Conservation (phyloP, 37 sponge, comb jelly and placozoan genomes). For the Mnemiopsis leidyi region DNA sequence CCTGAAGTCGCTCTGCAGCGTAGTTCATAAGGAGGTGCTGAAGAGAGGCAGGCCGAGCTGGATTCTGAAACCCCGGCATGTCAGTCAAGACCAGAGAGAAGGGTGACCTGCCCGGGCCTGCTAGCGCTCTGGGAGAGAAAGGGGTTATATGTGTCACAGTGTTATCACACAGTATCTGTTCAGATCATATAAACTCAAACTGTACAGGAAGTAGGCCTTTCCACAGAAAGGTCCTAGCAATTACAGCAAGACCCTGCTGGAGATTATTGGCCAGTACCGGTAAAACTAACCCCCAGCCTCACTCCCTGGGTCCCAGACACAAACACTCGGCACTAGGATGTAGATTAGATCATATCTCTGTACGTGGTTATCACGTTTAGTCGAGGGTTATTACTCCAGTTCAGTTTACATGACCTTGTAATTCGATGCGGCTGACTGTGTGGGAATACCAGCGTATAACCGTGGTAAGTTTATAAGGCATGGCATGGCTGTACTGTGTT, state of each 20-base stretch:
- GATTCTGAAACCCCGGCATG: slow-evolving; percentile 94
- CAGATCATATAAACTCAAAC: no score
- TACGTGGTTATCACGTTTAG: neutral
- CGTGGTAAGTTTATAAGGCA: no score
- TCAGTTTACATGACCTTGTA: neutral
- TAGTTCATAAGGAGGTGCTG: slow-evolving; percentile 97
- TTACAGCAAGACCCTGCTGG: no score
- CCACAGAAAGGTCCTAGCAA: no score
- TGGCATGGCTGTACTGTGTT: no score
- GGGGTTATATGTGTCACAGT: neutral
- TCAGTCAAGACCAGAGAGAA: slow-evolving; percentile 87
- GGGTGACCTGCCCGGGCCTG: slow-evolving; percentile 63
- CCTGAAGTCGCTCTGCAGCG: slow-evolving; percentile 92
- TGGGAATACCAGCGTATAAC: no score
- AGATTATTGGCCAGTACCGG: no score
- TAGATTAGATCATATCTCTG: neutral
- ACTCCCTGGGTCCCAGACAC: no score
- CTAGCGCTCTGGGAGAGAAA: slow-evolving; percentile 68
- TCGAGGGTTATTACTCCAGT: neutral
- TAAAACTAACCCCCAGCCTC: no score
- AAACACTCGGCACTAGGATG: no score
- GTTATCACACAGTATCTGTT: no score
- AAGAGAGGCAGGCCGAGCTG: slow-evolving; percentile 78
- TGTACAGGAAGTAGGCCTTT: neutral
- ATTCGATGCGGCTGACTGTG: neutral